Evolutionary conservation across 2,888 invertebrate genomes (phyloP), one percentile per base, ranked within the genome.

Genomic region (Phorcus lineatus): DNA sequence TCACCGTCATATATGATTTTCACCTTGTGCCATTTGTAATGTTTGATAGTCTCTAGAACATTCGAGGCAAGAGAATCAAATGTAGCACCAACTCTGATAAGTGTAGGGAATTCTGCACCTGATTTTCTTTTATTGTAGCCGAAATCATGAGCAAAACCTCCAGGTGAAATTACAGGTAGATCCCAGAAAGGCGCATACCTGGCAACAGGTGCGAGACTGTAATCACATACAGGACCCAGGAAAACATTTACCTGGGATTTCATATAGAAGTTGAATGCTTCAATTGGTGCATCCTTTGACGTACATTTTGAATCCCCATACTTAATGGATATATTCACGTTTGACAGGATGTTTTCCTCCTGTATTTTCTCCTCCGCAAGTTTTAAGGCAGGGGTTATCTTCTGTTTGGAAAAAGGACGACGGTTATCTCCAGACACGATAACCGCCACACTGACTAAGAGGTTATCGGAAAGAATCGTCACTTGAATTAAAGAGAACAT

Each of bases 161-260:
- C 91, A 1, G 91, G 84, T 16, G 97, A 97, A 88, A 97, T 96
- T 86, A 97, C 96, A 0, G 97, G 97, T 0, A 96, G 96, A 92
- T 97, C 97, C 97, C 97, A 97, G 92, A 96, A 97, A 3, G 97
- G 96, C 0, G 97, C 96, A 66, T 97, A 94, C 80, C 97, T 94
- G 9, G 97, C 97, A 1, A 97, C 97, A 0, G 97, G 97, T 90
- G 97, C 97, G 88, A 97, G 92, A 0, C 97, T 97, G 53, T 97
- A 91, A 79, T 91, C 91, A 77, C 90, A 90, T 16, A 83, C 84
- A 0, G 91, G 91, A 0, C 91, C 91, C 55, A 91, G 83, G 75
- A 89, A 88, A 3, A 88, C 86, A 79, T 87, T 80, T 9, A 88
- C 85, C 7, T 79, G 67, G 11, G 79, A 54, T 2, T 77, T 31